These are phyloP conservation scores for Sinocyclocheilus anshuiensis DNA, from an alignment of 2,113 vertebrate species.

Conservation along the genomic window DNA sequence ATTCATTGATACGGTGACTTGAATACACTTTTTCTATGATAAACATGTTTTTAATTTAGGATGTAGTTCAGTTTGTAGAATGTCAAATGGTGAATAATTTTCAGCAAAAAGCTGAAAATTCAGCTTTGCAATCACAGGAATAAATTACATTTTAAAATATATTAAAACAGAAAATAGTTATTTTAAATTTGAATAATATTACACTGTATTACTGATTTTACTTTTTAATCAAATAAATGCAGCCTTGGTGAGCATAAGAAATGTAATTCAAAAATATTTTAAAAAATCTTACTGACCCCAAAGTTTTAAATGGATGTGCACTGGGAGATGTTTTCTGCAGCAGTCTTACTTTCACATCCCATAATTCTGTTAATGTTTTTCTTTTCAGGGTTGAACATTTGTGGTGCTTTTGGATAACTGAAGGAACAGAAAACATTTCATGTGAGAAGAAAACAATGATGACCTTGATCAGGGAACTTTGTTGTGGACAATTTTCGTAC, in stretches of 20 bases:
- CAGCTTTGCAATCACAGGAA: no score
- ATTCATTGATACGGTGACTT: background rate
- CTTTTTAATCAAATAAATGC: no score
- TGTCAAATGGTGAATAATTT: background rate
- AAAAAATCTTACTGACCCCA: background rate
- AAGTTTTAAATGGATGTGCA: background rate
- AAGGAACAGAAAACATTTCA: background rate
- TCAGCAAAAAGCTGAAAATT: no score
- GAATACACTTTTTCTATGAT: background rate
- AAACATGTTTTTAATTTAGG: background rate
- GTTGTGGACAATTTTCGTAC: constrained; percentile 17
- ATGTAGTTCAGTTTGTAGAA: background rate
- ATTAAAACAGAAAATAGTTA: no score
- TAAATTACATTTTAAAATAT: no score
- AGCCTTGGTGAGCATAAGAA: no score
- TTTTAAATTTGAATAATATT: no score
- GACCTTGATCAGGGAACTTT: background rate
- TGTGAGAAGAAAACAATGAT: constrained; percentile 32
- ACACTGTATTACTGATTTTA: no score
- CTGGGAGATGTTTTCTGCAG: background rate
- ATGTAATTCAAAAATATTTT: background rate
- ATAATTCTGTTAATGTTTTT: background rate
- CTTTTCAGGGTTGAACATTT: constrained; percentile 20
- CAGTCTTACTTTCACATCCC: background rate
- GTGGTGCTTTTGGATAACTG: background rate